Evolutionary conservation across 2,888 invertebrate species (phyloP), one percentile per base, ranked within the genome.

Genomic region (Hedya salicella): DNA sequence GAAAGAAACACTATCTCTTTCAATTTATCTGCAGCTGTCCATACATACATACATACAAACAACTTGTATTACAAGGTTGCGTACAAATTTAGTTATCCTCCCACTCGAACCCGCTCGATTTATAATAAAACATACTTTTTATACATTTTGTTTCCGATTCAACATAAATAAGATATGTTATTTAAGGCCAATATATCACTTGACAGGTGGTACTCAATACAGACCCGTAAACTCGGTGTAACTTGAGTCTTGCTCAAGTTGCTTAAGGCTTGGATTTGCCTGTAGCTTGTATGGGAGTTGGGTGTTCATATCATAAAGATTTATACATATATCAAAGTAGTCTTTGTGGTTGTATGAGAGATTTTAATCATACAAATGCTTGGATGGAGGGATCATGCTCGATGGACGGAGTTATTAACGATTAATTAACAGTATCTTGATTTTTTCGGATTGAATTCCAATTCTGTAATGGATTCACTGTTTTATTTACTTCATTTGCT

Each of bases 91-190:
- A 89, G 88, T 89, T 86, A 87, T 90, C 88, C 90, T 79, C 91
- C 90, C 89, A 89, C 90, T 84, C 80, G 72, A 68, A 73, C 74
- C 52, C 74, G 72, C 78, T 78, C 86, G 85, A 89, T 91, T 89
- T 89, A 89, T 90, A 89, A 89, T 88, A 88, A 87, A 88, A 88
- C 88, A 84, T 81, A 77, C 79, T 87, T 92, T 91, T 92, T 90
- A 84, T 90, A 85, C 88, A 85, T 90, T 92, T 91, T 90, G 87
- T 91, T 91, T 89, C 86, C 85, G 88, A 92, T 91, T 89, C 91
- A 89, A 91, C 92, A 92, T 92, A 92, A 93, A 93, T 93, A 92
- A 93, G 92, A 93, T 91, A 92, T 92, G 92, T 92, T 92, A 91
- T 91, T 92, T 91, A 89, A 90, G 89, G 88, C 84, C 85, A 88